These are phyloP conservation scores for Terebella lapidaria DNA, from an alignment of 2,888 invertebrate species.

Conservation along the genomic window DNA sequence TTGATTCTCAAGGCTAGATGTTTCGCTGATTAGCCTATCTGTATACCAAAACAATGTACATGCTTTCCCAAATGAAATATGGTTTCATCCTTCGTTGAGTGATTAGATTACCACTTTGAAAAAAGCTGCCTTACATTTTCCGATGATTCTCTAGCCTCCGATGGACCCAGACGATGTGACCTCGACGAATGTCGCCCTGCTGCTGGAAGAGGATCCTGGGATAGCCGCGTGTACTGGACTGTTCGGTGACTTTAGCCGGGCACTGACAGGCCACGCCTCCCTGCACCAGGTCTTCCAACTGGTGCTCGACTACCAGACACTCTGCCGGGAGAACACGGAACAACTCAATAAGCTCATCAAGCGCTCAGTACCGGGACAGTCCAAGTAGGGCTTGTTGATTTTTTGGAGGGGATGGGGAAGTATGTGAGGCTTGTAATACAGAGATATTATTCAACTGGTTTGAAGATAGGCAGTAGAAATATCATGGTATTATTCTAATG, in stretches of 20 bases:
- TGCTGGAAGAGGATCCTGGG: neutral
- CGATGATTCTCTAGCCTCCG: no score
- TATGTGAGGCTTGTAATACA: no score
- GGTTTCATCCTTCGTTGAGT: no score
- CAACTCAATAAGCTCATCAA: neutral
- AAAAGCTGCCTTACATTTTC: no score
- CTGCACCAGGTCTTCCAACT: constrained; percentile 4
- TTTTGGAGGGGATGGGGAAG: no score
- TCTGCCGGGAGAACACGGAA: neutral
- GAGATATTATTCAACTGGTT: no score
- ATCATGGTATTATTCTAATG: neutral
- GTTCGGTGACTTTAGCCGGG: neutral
- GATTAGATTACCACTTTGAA: no score
- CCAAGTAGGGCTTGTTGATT: neutral
- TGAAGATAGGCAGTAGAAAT: no score
- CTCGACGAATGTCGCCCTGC: neutral
- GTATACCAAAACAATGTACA: no score
- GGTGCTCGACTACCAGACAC: neutral
- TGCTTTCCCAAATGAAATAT: no score
- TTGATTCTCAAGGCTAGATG: no score
- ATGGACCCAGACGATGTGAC: neutral
- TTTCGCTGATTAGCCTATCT: no score
- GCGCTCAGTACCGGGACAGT: neutral
- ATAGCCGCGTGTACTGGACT: neutral
- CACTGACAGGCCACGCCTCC: neutral